These are phyloP conservation scores for Coenonympha glycerion DNA, from an alignment of 2,888 invertebrate species.

Conservation along the genomic window DNA sequence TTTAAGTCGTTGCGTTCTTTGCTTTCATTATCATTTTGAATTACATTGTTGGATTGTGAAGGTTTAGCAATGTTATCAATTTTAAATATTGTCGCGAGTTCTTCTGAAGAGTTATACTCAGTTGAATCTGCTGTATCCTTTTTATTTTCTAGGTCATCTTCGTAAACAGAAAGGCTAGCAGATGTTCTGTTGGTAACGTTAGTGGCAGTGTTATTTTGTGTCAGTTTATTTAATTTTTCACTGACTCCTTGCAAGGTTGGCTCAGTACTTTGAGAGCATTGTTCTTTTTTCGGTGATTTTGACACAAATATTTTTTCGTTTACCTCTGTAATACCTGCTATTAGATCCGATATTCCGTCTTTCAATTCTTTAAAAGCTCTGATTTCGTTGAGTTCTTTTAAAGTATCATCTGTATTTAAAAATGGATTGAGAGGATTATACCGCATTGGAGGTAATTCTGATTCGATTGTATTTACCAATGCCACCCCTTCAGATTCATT, in stretches of 20 bases:
- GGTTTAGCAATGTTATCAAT: slow-evolving; percentile 44
- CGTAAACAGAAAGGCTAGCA: slow-evolving; percentile 62
- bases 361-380: slow-evolving; percentile 70
- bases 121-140: slow-evolving; percentile 66
- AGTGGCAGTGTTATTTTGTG: slow-evolving; percentile 40
- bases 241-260: slow-evolving; percentile 51
- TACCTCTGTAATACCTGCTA: slow-evolving; percentile 70
- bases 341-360: slow-evolving; percentile 69
- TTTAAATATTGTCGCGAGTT: slow-evolving; percentile 79
- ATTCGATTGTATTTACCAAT: slow-evolving; percentile 28
- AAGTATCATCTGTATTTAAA: slow-evolving; percentile 52
- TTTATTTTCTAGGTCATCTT: slow-evolving; percentile 61
- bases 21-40: slow-evolving; percentile 37
- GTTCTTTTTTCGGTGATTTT: slow-evolving; percentile 39
- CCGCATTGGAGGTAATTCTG: slow-evolving; percentile 34
- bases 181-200: slow-evolving; percentile 52
- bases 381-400: slow-evolving; percentile 65
- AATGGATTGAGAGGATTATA: slow-evolving; percentile 61
- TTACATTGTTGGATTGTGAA: slow-evolving; percentile 34
- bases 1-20: slow-evolving; percentile 56
- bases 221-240: slow-evolving; percentile 51
- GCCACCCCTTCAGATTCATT: slow-evolving; percentile 48
- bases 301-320: slow-evolving; percentile 64
- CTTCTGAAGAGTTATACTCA: slow-evolving; percentile 80
- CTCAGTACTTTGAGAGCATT: slow-evolving; percentile 24